phyloP scores from a whole-genome alignment of 2,888 invertebrate genomes.

The Ormyrus nitidulus region DNA sequence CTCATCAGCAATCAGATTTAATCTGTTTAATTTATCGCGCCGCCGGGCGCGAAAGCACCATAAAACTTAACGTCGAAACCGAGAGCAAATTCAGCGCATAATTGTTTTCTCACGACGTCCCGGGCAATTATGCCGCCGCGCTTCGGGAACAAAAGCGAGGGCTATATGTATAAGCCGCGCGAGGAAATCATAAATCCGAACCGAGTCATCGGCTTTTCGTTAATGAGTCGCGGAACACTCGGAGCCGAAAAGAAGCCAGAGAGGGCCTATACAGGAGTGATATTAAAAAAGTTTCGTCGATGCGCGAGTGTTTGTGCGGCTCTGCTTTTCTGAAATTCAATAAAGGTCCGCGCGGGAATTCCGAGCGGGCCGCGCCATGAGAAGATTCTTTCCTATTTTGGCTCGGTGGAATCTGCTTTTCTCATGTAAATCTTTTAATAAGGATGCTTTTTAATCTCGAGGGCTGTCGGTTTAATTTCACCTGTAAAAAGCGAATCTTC shows the following conservation, averaged over 20 bases:
- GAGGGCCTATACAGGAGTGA: no score
- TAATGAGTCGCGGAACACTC: constrained; percentile 3
- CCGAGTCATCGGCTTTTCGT: constrained; percentile 18
- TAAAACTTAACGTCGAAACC: constrained; percentile 3
- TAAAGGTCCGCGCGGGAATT: constrained; percentile 6
- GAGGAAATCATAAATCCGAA: constrained; percentile 30
- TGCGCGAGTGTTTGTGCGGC: background rate
- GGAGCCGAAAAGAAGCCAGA: no score
- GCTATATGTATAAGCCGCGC: background rate
- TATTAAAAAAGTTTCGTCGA: constrained; percentile 34
- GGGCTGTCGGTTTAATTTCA: background rate
- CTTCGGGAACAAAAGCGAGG: background rate
- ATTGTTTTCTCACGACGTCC: constrained; percentile 40
- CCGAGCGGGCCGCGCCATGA: background rate
- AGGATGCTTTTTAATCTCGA: background rate
- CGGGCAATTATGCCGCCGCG: background rate
- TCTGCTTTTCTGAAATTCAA: background rate
- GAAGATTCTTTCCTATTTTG: background rate
- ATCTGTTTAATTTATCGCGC: constrained; percentile 22
- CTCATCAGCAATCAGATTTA: constrained; percentile 15
- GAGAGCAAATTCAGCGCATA: constrained; percentile 6
- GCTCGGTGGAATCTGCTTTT: background rate
- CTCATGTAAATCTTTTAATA: constrained; percentile 11
- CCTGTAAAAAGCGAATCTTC: no score
- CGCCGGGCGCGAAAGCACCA: background rate